Evolutionary conservation across 1,140 invertebrate genomes (phyloP), one percentile per base, ranked within the genome.

Genomic region (Drosophila kanapiae): DNA sequence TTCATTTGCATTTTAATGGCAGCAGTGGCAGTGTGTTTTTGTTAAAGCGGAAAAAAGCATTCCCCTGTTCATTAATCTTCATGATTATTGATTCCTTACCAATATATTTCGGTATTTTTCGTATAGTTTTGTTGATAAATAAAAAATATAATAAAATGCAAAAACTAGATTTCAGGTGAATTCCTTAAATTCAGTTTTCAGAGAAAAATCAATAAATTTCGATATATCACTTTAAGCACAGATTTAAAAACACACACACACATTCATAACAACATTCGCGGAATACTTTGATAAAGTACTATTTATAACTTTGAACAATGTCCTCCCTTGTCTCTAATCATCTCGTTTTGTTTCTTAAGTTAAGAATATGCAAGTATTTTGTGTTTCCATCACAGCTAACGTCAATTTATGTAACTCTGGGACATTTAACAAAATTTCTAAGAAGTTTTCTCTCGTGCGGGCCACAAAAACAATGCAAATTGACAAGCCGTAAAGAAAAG

Each of bases 371-470:
- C 13, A 54, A 43, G 40, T 37, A 68, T 53, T 43, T 64, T 56
- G 53, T 70, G 65, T 75, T 65, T 77, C 49, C 80, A 87, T 87
- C 84, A 87, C 76, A 83, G 80, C 80, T 87, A 87, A 87, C 83
- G 76, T 82, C 60, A 77, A 83, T 62, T 72, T 70, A 43, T 54
- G 11, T 53, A 35, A 78, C 43, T 61, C 59, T 82, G 75, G 78
- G 70, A 84, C 43, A 70, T 63, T 33, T 62, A 78, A 59, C 59
- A 61, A 65, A 40, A 65, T 49, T 64, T 67, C 27, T 43, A 33
- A 64, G 43, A 56, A 42, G 45, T 40, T 47, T 49, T 49, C 10
- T 33, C 23, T 63, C 43, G 35, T 18, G 14, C 18, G 35, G 27
- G 14, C 18, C 62, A 27, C n/a, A 18, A n/a, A 49, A 31, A 63